Conservation (phyloP, 2,888 invertebrate species). For the Phaonia tiefii region DNA sequence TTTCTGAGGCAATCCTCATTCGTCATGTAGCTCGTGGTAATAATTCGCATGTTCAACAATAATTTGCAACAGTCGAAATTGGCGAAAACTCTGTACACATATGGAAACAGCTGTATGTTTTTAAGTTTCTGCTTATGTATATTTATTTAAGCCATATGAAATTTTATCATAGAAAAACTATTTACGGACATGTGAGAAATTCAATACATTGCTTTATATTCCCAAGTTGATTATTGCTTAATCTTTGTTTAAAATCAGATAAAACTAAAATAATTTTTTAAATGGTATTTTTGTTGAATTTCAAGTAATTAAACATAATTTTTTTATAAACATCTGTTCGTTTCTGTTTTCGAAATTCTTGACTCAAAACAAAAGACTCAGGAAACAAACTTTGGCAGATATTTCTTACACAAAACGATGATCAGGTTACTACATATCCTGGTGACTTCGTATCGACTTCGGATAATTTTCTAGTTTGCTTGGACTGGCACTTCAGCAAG, state of each 20-base stretch:
- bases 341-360: conserved; percentile 18
- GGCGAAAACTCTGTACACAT: conserved; percentile 45
- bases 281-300: too few relatives aligned
- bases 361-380: conserved; percentile 51
- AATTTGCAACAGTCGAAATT: conserved; percentile 19
- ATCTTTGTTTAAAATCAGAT: too few relatives aligned
- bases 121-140: too few relatives aligned
- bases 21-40: conserved; percentile 60
- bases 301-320: background rate
- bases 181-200: background rate
- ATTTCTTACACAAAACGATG: too few relatives aligned
- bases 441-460: too few relatives aligned
- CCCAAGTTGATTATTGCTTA: background rate
- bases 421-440: too few relatives aligned
- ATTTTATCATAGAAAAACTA: too few relatives aligned
- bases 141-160: too few relatives aligned
- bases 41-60: conserved; percentile 43
- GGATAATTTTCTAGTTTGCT: too few relatives aligned
- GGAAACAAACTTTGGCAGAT: conserved; percentile 45
- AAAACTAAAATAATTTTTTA: background rate
- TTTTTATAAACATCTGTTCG: background rate
- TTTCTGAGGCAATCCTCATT: conserved; percentile 61
- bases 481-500: too few relatives aligned
- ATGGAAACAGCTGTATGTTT: background rate
- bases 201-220: conserved; percentile 2